Percentiles rank a stretch among this genome's conserved stretches.
Evolutionary conservation across 2,888 invertebrate species (phyloP).

Genomic region (Ariolimax columbianus): DNA sequence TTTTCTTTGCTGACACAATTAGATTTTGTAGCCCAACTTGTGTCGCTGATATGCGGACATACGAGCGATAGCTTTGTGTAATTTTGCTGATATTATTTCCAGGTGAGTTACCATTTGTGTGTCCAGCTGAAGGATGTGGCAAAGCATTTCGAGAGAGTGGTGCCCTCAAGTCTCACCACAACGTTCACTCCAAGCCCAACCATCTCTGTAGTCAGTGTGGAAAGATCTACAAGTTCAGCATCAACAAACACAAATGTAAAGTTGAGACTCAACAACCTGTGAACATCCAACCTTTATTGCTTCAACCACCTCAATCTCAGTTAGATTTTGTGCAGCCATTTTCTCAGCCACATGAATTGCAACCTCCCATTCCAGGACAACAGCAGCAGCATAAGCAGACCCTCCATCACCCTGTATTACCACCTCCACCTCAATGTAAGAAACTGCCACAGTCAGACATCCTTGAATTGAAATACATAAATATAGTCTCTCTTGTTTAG

Average conservation of each 20-base stretch:
- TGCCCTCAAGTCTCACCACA: constrained; percentile 28
- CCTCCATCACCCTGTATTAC: background rate
- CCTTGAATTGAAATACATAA: too few species aligned
- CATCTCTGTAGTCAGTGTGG: constrained; percentile 46
- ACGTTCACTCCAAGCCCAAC: constrained; percentile 20
- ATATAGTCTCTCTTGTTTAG: too few species aligned
- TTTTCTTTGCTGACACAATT: too few species aligned
- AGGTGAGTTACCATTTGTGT: constrained; percentile 42
- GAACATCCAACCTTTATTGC: background rate
- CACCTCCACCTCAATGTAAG: background rate
- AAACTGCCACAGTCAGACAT: too few species aligned
- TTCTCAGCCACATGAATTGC: background rate
- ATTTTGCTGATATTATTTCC: background rate
- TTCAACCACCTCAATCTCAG: background rate
- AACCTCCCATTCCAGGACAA: background rate
- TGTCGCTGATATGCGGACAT: too few species aligned
- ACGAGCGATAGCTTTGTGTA: background rate
- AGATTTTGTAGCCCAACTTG: too few species aligned
- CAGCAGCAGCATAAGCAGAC: background rate
- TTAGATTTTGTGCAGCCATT: background rate
- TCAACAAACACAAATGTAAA: constrained; percentile 44
- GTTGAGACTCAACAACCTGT: background rate
- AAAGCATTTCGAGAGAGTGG: constrained; percentile 28
- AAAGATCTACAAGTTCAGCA: constrained; percentile 38
- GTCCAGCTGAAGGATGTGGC: constrained; percentile 36